Percentiles rank a stretch among this genome's conserved stretches.
phyloP scores from a whole-genome alignment of 2,888 invertebrate genomes.

The Agrilus cyanescens region DNA sequence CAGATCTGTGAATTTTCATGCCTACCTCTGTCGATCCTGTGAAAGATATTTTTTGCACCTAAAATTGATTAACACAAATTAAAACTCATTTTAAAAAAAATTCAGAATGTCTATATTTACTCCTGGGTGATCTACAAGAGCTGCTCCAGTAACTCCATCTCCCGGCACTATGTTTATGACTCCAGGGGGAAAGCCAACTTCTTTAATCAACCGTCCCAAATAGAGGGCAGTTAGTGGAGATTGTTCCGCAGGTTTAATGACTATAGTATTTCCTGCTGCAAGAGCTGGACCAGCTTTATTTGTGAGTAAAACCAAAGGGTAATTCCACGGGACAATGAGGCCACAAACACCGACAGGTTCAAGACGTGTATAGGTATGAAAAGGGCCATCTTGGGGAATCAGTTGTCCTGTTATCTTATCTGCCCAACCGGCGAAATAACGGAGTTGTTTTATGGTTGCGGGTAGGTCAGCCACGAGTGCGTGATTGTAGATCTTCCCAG shows the following conservation, averaged over 20 bases:
- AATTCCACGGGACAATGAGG: conserved; percentile 93
- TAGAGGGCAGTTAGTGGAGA: conserved; percentile 87
- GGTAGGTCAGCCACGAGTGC: conserved; percentile 59
- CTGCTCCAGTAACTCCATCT: conserved; percentile 73
- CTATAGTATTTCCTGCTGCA: conserved; percentile 66
- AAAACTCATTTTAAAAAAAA: too few relatives aligned
- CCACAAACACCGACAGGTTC: conserved; percentile 94
- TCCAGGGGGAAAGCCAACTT: conserved; percentile 87
- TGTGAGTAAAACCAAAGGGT: conserved; percentile 83
- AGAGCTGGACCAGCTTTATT: conserved; percentile 82
- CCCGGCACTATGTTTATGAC: conserved; percentile 89
- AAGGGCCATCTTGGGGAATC: conserved; percentile 69
- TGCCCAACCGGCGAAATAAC: conserved; percentile 91
- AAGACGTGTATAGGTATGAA: conserved; percentile 72
- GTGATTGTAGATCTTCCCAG: conserved; percentile 77
- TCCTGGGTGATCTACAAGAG: conserved; percentile 55
- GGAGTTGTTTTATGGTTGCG: conserved; percentile 47
- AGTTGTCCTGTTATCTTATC: conserved; percentile 72
- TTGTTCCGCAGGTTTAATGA: conserved; percentile 92
- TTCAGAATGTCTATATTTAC: conserved; percentile 14
- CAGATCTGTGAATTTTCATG: conserved; percentile 63
- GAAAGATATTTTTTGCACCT: conserved; percentile 84
- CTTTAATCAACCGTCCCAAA: conserved; percentile 70
- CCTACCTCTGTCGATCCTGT: conserved; percentile 92
- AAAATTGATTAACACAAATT: neutral